A percentile compares a stretch with the other conserved stretches of the same genome.
phyloP scores from a whole-genome alignment of 2,113 vertebrate species.

The Psettodes erumei region DNA sequence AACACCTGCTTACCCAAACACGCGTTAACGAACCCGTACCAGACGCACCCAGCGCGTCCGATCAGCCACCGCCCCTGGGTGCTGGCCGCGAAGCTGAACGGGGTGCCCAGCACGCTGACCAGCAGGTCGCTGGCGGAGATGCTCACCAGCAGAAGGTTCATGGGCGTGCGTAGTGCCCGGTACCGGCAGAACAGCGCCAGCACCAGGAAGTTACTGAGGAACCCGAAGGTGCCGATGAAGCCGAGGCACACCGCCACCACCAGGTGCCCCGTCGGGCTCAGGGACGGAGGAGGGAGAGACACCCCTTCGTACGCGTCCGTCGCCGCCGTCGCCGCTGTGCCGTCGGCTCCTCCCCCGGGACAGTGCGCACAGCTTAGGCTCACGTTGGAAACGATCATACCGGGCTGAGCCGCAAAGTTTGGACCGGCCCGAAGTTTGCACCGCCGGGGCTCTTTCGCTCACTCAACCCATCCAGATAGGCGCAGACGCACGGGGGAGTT shows the following conservation, averaged over 20 bases:
- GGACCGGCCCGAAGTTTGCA: constrained; percentile 47
- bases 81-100: constrained; percentile 86
- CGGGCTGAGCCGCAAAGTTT: constrained; percentile 52
- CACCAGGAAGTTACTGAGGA: constrained; percentile 81
- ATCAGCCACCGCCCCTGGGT: constrained; percentile 84
- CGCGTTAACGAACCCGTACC: constrained; percentile 87
- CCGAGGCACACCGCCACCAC: constrained; percentile 84
- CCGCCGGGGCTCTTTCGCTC: background rate
- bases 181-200: constrained; percentile 84
- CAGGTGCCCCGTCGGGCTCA: constrained; percentile 82
- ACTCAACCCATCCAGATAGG: constrained; percentile 54
- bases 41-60: constrained; percentile 83
- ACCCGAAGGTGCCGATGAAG: constrained; percentile 80
- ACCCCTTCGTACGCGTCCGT: constrained; percentile 54
- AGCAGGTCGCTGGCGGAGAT: constrained; percentile 85
- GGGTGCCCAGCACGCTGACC: constrained; percentile 83
- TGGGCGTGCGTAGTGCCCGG: constrained; percentile 84
- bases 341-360: constrained; percentile 44
- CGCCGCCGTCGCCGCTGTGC: constrained; percentile 21
- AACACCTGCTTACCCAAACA: constrained; percentile 81
- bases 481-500: background rate
- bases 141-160: constrained; percentile 86
- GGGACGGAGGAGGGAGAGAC: constrained; percentile 46
- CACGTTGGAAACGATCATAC: constrained; percentile 77
- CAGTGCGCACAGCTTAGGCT: constrained; percentile 74